Percentiles rank a stretch among this genome's conserved stretches.
Conservation (phyloP, 2,888 invertebrate species). For the Nemurella pictetii region DNA sequence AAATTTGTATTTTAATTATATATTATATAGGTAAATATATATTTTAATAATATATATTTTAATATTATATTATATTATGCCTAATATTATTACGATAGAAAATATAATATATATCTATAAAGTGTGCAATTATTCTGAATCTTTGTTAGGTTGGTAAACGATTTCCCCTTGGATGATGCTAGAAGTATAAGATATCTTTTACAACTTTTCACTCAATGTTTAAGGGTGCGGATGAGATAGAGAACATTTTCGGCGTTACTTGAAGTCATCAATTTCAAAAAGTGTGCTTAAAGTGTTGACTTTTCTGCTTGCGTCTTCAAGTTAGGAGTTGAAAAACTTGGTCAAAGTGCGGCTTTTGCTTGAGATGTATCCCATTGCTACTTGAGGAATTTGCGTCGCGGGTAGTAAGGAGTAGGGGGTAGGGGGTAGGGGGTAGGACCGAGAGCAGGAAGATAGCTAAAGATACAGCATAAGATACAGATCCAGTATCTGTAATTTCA, state of each 20-base stretch:
- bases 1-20: no score
- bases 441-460: no score
- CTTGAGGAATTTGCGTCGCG: not conserved
- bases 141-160: no score
- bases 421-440: no score
- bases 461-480: not conserved
- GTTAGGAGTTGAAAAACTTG: not conserved
- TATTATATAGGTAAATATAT: no score
- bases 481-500: not conserved
- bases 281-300: not conserved
- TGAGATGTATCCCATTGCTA: not conserved
- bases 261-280: slow-evolving; percentile 25
- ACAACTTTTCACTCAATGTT: not conserved
- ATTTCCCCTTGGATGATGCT: no score
- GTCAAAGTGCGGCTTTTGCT: not conserved
- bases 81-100: no score
- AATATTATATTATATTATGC: no score
- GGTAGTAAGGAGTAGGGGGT: no score
- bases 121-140: no score
- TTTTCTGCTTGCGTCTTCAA: not conserved
- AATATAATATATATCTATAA: no score
- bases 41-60: no score
- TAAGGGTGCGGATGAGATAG: not conserved
- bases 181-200: not conserved
- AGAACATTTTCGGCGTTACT: slow-evolving; percentile 14